Evolutionary conservation across 30 jellyfish, hydroid and myxozoan species (phyloP).

Genomic region (Euphysa ruthae): DNA sequence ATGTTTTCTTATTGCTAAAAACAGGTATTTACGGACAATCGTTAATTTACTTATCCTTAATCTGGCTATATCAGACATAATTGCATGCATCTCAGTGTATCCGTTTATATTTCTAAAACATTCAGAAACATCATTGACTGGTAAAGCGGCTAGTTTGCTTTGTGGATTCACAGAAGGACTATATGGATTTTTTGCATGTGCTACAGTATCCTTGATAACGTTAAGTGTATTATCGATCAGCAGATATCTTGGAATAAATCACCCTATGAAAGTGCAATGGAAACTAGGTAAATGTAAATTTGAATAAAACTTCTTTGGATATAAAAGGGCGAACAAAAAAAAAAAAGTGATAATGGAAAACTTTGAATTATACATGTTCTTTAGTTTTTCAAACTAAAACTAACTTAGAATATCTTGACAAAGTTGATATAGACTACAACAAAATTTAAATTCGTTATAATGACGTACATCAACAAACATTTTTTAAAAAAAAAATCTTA

Average conservation of each 20-base stretch:
- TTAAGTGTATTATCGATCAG: constrained; percentile 68
- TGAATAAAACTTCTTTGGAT: constrained; percentile 37
- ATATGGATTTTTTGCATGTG: constrained; percentile 55
- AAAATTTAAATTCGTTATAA: too few species aligned
- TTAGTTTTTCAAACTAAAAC: too few species aligned
- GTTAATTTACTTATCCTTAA: constrained; percentile 62
- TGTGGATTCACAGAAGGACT: constrained; percentile 84
- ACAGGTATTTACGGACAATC: constrained; percentile 48
- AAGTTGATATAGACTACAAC: too few species aligned
- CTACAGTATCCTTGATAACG: constrained; percentile 68
- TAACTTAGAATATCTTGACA: too few species aligned
- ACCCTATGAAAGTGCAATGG: constrained; percentile 73
- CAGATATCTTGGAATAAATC: constrained; percentile 72
- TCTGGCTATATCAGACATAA: constrained; percentile 65
- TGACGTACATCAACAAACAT: too few species aligned
- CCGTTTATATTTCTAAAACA: constrained; percentile 59
- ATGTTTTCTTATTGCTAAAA: constrained; percentile 41
- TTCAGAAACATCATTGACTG: constrained; percentile 27
- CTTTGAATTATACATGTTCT: too few species aligned
- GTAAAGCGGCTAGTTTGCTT: constrained; percentile 50
- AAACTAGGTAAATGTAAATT: constrained; percentile 41
- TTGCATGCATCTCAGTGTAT: constrained; percentile 48
- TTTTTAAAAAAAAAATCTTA: too few species aligned
- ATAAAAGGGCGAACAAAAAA: too few species aligned
- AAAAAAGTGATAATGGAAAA: too few species aligned